Evolutionary conservation across 2,797 vertebrate species (phyloP), one percentile per base, ranked within the genome.

Genomic region (Diplodus puntazzo): DNA sequence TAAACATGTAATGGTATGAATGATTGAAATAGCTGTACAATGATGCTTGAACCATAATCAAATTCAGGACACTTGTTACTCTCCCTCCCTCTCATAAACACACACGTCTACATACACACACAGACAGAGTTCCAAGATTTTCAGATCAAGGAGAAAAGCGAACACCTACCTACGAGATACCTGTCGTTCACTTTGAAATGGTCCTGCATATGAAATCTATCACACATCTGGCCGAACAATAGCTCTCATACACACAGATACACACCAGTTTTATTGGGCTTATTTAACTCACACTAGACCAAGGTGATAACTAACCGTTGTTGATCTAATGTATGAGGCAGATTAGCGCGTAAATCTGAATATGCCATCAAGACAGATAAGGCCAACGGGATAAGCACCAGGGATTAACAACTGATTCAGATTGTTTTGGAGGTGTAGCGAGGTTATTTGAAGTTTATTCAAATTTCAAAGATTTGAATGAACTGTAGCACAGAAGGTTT

Each of bases 301-400:
- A 69, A 81, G 50, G 48, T 73, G 53, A 77, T 50, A 78, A 39
- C 69, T 86, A 83, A 63, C 21, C 69, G 18, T 74, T 61, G 42
- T 12, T 69, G 34, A 50, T 65, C 43, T 60, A 50, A n/a, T 74
- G 54, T 59, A 70, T 57, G 68, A 77, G 69, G 42, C 54, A 60
- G 70, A 77, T 79, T 62, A 42, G 9, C 4, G 11, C 0, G 0
- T 16, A 62, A 69, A 66, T 58, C n/a, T 11, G 53, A 14, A 54
- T 61, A 70, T 73, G 42, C 8, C 39, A 66, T 25, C 27, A 45
- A 39, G 7, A 66, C 25, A 69, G 12, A 82, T 55, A 66, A 42
- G 59, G 16, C 30, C 57, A 54, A 14, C 4, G 68, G 3, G 18
- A 58, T 7, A 10, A 46, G n/a, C 50, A 57, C 57, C 52, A 0